phyloP scores from a whole-genome alignment of 2,888 invertebrate species.

The Melipona beecheii region DNA sequence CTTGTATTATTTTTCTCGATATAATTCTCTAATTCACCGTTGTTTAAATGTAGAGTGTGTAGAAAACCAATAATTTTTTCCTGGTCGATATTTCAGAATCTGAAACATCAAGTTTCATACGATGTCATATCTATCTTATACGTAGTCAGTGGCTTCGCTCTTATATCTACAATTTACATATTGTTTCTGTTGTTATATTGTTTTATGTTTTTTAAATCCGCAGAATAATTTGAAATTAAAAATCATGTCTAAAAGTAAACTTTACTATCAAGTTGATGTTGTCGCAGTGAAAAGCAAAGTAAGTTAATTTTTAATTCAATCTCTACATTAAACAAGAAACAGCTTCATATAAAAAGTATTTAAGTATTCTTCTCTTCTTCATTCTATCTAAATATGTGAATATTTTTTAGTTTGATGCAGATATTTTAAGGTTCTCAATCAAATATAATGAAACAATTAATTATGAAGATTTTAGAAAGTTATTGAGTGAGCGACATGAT shows the following conservation, averaged over 20 bases:
- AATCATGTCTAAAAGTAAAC: slow-evolving; percentile 93
- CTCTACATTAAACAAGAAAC: not conserved
- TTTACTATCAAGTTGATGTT: slow-evolving; percentile 89
- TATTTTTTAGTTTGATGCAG: slow-evolving; percentile 96
- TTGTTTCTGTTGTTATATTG: too few relatives aligned
- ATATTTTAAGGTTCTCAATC: slow-evolving; percentile 97
- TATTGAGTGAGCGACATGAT: slow-evolving; percentile 92
- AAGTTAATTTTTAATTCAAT: slow-evolving; percentile 76
- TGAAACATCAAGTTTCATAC: too few relatives aligned
- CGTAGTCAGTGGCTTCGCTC: too few relatives aligned
- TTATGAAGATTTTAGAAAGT: slow-evolving; percentile 94
- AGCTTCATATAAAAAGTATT: not conserved
- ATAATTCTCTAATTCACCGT: too few relatives aligned
- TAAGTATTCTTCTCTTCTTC: not conserved
- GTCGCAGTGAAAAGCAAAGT: slow-evolving; percentile 97
- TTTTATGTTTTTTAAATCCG: too few relatives aligned
- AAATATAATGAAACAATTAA: slow-evolving; percentile 90
- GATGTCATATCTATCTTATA: too few relatives aligned
- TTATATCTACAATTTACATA: too few relatives aligned
- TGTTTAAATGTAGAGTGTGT: too few relatives aligned
- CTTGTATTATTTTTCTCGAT: too few relatives aligned
- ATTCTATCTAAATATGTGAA: slow-evolving; percentile 80
- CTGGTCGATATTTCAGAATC: too few relatives aligned
- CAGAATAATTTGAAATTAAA: slow-evolving; percentile 7
- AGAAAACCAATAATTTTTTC: too few relatives aligned